Evolutionary conservation across 1,140 invertebrate genomes (phyloP), one percentile per base, ranked within the genome.

Genomic region (Mactra quadrangularis): DNA sequence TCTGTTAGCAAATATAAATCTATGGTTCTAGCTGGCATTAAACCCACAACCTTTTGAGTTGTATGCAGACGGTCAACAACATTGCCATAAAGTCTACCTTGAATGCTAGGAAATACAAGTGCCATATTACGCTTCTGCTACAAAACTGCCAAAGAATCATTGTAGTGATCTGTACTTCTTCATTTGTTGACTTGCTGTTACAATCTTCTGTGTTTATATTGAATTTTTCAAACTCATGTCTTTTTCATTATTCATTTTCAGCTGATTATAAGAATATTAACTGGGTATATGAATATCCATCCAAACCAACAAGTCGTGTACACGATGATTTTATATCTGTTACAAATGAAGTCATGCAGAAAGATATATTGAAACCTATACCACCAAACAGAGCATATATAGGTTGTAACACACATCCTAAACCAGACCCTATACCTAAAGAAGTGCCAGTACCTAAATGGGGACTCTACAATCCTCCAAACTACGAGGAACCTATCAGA

Each of bases 261-360:
- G 90, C 84, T 62, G 88, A 92, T 62, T 91, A 92, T 87, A 91
- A 92, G 53, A 89, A 90, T 52, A 82, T 88, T 2, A 89, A 89
- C 87, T 92, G 90, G 89, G 88, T 86, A 35, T 91, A 88, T 41
- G 91, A 92, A 55, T 76, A 77, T 50, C 88, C 91, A 33, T 91
- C 88, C 0, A 89, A 92, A 77, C 89, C 91, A 19, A 92, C 89
- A 41, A 89, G 87, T 62, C 72, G 90, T 13, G 77, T 78, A 3
- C 83, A 87, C 41, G 90, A 91, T 45, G 85, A 86, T 52, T 90
- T 92, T 35, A 79, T 87, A 19, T 86, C 91, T 19, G 81, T 79
- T 31, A 87, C 87, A 47, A 88, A 89, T 52, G 90, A 92, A 35
- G 87, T 89, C 11, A 89, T 89, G 82, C 87, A 86, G 83, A 89